Conservation (phyloP, 2,888 invertebrate genomes). For the Clusia tigrina region DNA sequence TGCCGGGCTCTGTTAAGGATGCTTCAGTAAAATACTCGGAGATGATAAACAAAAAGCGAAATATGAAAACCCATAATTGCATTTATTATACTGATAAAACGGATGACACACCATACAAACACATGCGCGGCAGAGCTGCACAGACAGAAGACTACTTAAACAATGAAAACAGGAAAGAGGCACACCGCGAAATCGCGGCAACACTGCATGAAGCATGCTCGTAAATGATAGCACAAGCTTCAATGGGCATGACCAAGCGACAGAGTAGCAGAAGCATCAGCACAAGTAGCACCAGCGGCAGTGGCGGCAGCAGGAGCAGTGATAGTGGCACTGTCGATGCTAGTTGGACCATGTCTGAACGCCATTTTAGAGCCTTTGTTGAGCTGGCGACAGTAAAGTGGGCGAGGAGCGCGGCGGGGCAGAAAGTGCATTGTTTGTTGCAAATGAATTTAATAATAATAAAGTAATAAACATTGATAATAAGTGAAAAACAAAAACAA, state of each 20-base stretch:
- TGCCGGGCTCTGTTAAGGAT: neutral
- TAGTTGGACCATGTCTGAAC: conserved; percentile 31
- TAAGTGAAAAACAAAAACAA: conserved; percentile 42
- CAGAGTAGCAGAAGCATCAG: too few relatives aligned
- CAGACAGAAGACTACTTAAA: conserved; percentile 12
- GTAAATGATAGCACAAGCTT: too few relatives aligned
- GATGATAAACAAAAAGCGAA: conserved; percentile 5
- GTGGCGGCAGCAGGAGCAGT: neutral
- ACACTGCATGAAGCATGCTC: neutral
- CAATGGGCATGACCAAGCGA: too few relatives aligned
- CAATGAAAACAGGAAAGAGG: conserved; percentile 7
- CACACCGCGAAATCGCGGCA: too few relatives aligned
- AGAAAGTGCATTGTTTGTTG: conserved; percentile 42
- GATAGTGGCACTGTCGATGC: too few relatives aligned
- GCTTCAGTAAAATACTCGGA: neutral
- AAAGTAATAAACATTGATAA: conserved; percentile 51
- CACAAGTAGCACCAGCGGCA: conserved; percentile 15
- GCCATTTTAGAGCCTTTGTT: conserved; percentile 38
- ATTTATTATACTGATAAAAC: conserved; percentile 59
- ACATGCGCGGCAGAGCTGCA: conserved; percentile 22
- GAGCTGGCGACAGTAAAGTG: conserved; percentile 6
- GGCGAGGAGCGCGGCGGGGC: conserved; percentile 19
- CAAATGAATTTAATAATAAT: conserved; percentile 55
- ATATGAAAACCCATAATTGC: conserved; percentile 53
- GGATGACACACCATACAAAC: conserved; percentile 19